These are phyloP conservation scores for Osmerus mordax DNA, from an alignment of 2,113 vertebrate species.

Conservation along the genomic window DNA sequence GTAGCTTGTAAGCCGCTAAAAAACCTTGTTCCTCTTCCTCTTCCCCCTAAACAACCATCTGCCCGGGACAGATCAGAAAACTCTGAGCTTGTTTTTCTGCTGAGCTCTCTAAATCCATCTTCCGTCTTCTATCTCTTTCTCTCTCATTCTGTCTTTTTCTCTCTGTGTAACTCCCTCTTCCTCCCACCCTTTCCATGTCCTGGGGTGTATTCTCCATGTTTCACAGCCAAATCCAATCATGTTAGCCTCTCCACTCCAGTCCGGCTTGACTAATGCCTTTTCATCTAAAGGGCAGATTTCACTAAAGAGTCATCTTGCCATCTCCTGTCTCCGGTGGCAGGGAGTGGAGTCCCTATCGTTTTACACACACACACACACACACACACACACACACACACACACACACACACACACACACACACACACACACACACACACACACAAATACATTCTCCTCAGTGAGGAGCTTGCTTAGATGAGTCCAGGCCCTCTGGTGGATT, in stretches of 20 bases:
- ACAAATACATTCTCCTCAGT: conserved; percentile 2
- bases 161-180: neutral
- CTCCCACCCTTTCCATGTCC: neutral
- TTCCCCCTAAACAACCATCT: neutral
- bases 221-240: conserved; percentile 47
- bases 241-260: conserved; percentile 29
- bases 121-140: conserved; percentile 1
- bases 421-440: too few species aligned
- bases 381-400: conserved; percentile 3
- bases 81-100: neutral
- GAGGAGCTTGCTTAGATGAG: conserved; percentile 31
- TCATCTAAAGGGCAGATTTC: conserved; percentile 56
- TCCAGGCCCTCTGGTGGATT: conserved; percentile 21
- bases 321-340: conserved; percentile 26
- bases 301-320: conserved; percentile 17
- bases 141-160: conserved; percentile 3
- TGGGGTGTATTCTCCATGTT: conserved; percentile 29
- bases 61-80: neutral
- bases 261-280: conserved; percentile 51
- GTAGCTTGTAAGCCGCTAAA: conserved; percentile 14
- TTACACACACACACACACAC: neutral
- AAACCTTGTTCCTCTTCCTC: conserved; percentile 1
- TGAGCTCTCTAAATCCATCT: neutral
- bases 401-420: neutral
- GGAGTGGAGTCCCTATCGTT: neutral